Percentiles rank a stretch among this genome's conserved stretches.
phyloP scores from a whole-genome alignment of 2,113 vertebrate species.

The Protomyctophum bolini region DNA sequence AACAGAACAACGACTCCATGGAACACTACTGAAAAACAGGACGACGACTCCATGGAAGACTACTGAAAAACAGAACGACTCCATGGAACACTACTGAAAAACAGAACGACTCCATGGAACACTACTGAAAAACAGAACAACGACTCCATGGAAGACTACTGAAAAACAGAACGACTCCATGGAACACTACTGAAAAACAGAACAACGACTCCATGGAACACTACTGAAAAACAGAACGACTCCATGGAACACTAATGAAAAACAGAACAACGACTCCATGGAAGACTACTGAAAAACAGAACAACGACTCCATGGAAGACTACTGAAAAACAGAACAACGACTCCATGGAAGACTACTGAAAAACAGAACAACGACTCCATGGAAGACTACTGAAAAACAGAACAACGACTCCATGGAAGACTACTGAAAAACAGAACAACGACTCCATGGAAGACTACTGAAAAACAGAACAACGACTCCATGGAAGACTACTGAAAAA shows the following conservation, averaged over 20 bases:
- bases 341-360: slow-evolving; percentile 26
- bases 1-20: slow-evolving; percentile 22
- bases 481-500: slow-evolving; percentile 7
- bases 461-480: slow-evolving; percentile 23
- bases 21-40: slow-evolving; percentile 1
- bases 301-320: slow-evolving; percentile 28
- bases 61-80: slow-evolving; percentile 22
- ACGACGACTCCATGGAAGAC: slow-evolving; percentile 28
- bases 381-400: slow-evolving; percentile 6
- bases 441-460: slow-evolving; percentile 27
- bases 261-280: slow-evolving; percentile 22
- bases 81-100: slow-evolving; percentile 7
- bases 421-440: not conserved
- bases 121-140: not conserved
- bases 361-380: slow-evolving; percentile 21
- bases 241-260: slow-evolving; percentile 14
- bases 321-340: slow-evolving; percentile 3
- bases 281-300: slow-evolving; percentile 3
- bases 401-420: slow-evolving; percentile 26
- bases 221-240: slow-evolving; percentile 18
- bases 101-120: slow-evolving; percentile 24
- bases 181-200: slow-evolving; percentile 5
- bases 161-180: slow-evolving; percentile 22
- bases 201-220: slow-evolving; percentile 27
- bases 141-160: slow-evolving; percentile 27